phyloP scores from a whole-genome alignment of 2,888 invertebrate species.

The Portevinia maculata region DNA sequence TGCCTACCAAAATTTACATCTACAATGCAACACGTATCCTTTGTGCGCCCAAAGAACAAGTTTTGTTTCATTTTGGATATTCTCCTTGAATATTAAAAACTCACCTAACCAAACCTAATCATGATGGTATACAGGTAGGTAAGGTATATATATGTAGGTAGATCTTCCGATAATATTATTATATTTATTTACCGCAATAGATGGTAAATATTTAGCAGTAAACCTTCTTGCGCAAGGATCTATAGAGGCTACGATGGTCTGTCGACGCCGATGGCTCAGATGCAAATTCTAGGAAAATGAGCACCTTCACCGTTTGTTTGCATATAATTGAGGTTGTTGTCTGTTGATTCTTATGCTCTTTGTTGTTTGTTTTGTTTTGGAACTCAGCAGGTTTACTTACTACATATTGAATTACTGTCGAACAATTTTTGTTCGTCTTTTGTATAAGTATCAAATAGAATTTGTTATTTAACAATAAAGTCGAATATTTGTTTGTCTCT shows the following conservation, averaged over 20 bases:
- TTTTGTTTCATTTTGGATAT: constrained; percentile 36
- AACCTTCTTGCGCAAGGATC: constrained; percentile 14
- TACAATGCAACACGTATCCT: constrained; percentile 43
- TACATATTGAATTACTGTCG: neutral
- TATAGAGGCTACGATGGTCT: constrained; percentile 18
- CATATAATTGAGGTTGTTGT: constrained; percentile 25
- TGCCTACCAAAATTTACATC: constrained; percentile 46
- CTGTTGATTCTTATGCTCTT: constrained; percentile 8
- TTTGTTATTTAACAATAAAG: too few species aligned
- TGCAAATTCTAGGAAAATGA: constrained; percentile 61
- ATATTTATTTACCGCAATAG: constrained; percentile 15
- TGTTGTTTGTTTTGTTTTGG: constrained; percentile 5
- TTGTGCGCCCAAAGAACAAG: constrained; percentile 9
- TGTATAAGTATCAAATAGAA: neutral
- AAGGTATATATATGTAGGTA: neutral
- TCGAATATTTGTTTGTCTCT: neutral
- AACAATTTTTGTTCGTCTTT: neutral
- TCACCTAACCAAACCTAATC: constrained; percentile 63
- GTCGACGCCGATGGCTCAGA: constrained; percentile 2
- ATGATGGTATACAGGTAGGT: constrained; percentile 25
- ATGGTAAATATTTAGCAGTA: constrained; percentile 36
- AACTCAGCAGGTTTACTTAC: neutral
- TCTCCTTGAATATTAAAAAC: constrained; percentile 45
- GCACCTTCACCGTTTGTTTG: constrained; percentile 50
- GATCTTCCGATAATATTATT: neutral